A percentile compares a stretch with the other conserved stretches of the same genome.
phyloP scores from a whole-genome alignment of 2,113 vertebrate species.

The Psittacara wagleri region DNA sequence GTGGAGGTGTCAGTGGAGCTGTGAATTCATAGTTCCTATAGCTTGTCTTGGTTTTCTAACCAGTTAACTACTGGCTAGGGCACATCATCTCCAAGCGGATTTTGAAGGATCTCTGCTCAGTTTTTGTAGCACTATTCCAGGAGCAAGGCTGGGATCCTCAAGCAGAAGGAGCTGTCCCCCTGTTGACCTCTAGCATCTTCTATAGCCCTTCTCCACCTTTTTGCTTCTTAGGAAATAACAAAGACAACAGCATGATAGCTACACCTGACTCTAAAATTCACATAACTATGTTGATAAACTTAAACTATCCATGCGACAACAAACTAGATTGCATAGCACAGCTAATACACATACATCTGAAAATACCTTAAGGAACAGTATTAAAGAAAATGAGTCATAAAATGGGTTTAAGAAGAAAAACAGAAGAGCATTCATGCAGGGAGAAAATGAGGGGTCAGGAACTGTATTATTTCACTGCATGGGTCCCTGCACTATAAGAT shows the following conservation, averaged over 20 bases:
- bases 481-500: neutral
- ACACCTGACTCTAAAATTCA: neutral
- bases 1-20: neutral
- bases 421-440: neutral
- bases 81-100: neutral
- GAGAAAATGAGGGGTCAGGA: neutral
- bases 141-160: neutral
- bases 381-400: neutral
- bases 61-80: neutral
- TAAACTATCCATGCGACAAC: neutral
- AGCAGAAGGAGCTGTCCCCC: neutral
- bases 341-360: neutral
- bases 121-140: neutral
- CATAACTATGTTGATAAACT: neutral
- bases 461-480: neutral
- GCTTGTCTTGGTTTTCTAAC: neutral
- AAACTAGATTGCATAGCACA: neutral
- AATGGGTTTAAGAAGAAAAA: neutral
- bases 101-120: neutral
- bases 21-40: neutral
- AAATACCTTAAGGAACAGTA: neutral
- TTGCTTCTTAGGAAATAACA: neutral
- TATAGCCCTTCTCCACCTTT: neutral
- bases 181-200: neutral
- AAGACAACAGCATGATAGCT: neutral